Percentiles rank a stretch among this genome's conserved stretches.
Evolutionary conservation across 1,140 invertebrate species (phyloP).

Genomic region (Zaprionus taronus): DNA sequence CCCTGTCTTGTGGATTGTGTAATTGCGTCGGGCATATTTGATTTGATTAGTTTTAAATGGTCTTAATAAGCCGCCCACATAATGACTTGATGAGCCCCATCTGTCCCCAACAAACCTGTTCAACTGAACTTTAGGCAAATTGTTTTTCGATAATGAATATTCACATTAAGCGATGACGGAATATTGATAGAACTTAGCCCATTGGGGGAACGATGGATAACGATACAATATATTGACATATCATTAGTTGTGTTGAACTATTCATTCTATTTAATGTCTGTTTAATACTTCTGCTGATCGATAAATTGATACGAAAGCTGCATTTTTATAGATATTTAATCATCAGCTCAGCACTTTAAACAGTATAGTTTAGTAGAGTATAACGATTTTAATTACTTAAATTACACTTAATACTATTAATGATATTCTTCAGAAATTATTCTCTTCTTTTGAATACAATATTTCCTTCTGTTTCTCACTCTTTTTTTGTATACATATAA

Average conservation of each 20-base stretch:
- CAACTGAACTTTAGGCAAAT: slow-evolving; percentile 44
- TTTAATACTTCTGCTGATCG: background rate
- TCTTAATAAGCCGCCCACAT: slow-evolving; percentile 70
- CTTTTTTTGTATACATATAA: no score
- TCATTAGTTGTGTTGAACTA: background rate
- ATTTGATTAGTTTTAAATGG: slow-evolving; percentile 82
- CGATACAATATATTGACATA: background rate
- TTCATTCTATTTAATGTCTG: background rate
- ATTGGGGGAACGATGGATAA: background rate
- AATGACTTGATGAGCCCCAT: slow-evolving; percentile 71
- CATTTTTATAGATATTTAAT: background rate
- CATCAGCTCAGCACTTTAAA: background rate
- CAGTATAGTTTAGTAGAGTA: no score
- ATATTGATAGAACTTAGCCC: slow-evolving; percentile 10
- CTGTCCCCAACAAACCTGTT: background rate
- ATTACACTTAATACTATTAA: no score
- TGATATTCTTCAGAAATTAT: no score
- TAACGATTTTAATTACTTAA: no score
- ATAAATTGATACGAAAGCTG: background rate
- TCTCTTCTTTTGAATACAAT: no score
- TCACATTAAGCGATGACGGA: slow-evolving; percentile 63
- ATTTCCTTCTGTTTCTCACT: no score
- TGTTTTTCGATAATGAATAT: slow-evolving; percentile 76
- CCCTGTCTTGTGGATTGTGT: slow-evolving; percentile 19
- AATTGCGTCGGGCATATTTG: slow-evolving; percentile 58